A percentile compares a stretch with the other conserved stretches of the same genome.
Evolutionary conservation across 2,888 invertebrate genomes (phyloP).

Genomic region (Agriopis aurantiaria): DNA sequence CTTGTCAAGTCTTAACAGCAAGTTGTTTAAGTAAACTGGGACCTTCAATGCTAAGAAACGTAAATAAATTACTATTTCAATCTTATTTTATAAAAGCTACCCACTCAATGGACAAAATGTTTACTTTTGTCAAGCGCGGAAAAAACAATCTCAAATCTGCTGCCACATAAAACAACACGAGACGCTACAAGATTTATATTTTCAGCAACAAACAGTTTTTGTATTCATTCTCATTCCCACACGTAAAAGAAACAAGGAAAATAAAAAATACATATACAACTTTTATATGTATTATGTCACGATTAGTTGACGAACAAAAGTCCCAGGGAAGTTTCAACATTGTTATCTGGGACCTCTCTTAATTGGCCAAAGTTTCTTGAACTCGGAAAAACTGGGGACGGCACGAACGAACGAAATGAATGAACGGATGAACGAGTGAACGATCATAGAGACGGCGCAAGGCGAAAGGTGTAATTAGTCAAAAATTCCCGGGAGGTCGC

Average conservation of each 20-base stretch:
- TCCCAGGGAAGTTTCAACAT: slow-evolving; percentile 62
- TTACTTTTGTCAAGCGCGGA: slow-evolving; percentile 25
- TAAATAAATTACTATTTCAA: not conserved
- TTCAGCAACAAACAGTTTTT: slow-evolving; percentile 46
- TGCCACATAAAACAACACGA: slow-evolving; percentile 37
- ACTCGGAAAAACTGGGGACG: slow-evolving; percentile 58
- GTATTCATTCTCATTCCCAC: slow-evolving; percentile 47
- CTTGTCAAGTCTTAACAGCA: too few species aligned
- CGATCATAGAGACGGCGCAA: slow-evolving; percentile 62
- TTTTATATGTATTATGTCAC: slow-evolving; percentile 57
- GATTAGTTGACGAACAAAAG: slow-evolving; percentile 66
- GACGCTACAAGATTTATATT: slow-evolving; percentile 37
- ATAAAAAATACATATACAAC: slow-evolving; percentile 48
- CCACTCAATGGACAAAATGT: slow-evolving; percentile 23
- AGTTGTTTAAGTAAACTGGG: too few species aligned
- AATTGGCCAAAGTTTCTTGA: slow-evolving; percentile 68
- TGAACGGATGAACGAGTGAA: slow-evolving; percentile 69
- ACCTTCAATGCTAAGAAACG: not conserved
- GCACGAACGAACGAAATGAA: slow-evolving; percentile 54
- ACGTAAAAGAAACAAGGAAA: slow-evolving; percentile 48
- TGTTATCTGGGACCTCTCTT: slow-evolving; percentile 60
- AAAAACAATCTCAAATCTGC: slow-evolving; percentile 37
- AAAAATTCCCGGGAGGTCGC: slow-evolving; percentile 64
- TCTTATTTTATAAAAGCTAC: not conserved
- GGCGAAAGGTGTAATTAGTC: slow-evolving; percentile 68